phyloP scores from a whole-genome alignment of 2,113 vertebrate species.

The Saimiri boliviensis region DNA sequence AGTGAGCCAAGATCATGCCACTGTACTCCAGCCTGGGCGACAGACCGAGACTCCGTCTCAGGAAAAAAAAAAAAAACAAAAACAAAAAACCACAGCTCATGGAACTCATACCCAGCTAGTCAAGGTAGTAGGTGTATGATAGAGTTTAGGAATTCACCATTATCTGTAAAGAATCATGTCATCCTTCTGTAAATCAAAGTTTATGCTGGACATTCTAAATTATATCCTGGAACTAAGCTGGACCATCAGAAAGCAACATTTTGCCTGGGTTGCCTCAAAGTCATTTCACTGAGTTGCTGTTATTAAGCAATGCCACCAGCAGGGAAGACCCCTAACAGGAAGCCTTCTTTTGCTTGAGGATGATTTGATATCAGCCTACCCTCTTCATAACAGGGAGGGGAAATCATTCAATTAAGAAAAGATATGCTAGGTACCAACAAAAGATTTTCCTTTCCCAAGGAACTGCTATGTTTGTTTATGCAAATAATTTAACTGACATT shows the following conservation, averaged over 20 bases:
- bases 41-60: too few species aligned
- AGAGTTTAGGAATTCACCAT: neutral
- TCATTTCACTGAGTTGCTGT: neutral
- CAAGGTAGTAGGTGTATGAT: neutral
- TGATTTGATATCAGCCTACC: neutral
- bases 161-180: neutral
- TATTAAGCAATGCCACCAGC: neutral
- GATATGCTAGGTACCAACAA: neutral
- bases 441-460: neutral
- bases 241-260: neutral
- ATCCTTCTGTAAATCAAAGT: neutral
- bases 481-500: neutral
- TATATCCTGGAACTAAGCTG: neutral
- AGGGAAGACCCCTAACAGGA: neutral
- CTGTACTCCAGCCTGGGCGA: too few species aligned
- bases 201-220: neutral
- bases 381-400: neutral
- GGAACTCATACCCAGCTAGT: neutral
- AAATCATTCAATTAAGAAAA: neutral
- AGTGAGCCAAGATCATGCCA: too few species aligned
- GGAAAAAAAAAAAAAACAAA: too few species aligned
- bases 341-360: neutral
- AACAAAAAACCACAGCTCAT: neutral
- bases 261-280: neutral
- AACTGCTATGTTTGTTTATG: neutral